Evolutionary conservation across 2,888 invertebrate species (phyloP).

Genomic region (Drosophila nigritarsus): DNA sequence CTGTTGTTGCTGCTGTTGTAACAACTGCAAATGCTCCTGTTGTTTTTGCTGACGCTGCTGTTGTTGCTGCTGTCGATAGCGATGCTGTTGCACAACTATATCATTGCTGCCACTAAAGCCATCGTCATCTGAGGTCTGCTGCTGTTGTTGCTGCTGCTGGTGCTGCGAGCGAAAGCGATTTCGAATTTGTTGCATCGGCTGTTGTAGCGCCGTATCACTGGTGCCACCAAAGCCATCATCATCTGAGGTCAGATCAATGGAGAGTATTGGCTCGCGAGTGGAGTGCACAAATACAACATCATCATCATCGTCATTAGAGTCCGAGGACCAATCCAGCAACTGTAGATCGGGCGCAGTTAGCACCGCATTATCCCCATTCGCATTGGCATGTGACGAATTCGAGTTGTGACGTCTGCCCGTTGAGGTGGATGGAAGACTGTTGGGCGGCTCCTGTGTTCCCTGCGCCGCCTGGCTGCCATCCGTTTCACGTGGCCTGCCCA

Average conservation of each 20-base stretch:
- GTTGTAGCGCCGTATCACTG: conserved; percentile 28
- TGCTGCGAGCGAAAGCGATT: conserved; percentile 9
- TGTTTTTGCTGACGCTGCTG: background rate
- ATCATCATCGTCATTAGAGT: conserved; percentile 88
- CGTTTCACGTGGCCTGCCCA: conserved; percentile 62
- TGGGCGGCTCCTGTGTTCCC: conserved; percentile 34
- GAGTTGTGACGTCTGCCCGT: conserved; percentile 47
- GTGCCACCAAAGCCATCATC: conserved; percentile 84
- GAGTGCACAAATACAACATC: conserved; percentile 86
- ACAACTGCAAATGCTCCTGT: conserved; percentile 12
- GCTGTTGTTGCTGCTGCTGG: conserved; percentile 17
- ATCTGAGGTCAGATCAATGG: conserved; percentile 87
- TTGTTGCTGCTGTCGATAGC: conserved; percentile 1
- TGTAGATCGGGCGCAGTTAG: conserved; percentile 89
- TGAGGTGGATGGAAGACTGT: conserved; percentile 53
- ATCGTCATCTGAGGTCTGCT: conserved; percentile 2
- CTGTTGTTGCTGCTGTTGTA: conserved; percentile 8
- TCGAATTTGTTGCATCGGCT: conserved; percentile 16
- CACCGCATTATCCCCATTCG: conserved; percentile 63
- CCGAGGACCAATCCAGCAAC: conserved; percentile 89
- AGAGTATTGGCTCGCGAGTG: conserved; percentile 85
- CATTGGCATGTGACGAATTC: conserved; percentile 12
- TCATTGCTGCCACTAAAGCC: background rate
- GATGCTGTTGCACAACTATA: conserved; percentile 1
- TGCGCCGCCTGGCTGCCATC: conserved; percentile 14